Percentiles rank a stretch among this genome's conserved stretches.
Conservation (phyloP, 2,888 invertebrate genomes). For the Napeogenes sylphis region DNA sequence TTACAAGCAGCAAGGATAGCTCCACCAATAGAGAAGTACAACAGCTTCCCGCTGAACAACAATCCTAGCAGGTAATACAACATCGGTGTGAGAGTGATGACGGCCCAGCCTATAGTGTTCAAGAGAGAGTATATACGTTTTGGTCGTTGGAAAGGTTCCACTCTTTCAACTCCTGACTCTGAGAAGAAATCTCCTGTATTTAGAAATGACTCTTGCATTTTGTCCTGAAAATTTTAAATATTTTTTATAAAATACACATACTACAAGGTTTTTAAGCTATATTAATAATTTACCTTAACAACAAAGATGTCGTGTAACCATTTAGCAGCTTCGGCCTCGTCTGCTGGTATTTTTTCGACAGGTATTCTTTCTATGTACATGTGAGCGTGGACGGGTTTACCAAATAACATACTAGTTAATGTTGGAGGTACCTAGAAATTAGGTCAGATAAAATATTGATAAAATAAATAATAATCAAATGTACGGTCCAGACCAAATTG, state of each 20-base stretch:
- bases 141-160: slow-evolving; percentile 76
- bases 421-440: slow-evolving; percentile 81
- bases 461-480: background rate
- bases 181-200: slow-evolving; percentile 88
- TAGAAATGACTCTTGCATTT: slow-evolving; percentile 84
- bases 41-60: slow-evolving; percentile 83
- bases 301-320: slow-evolving; percentile 91
- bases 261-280: background rate
- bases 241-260: background rate
- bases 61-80: slow-evolving; percentile 82
- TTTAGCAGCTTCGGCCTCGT: slow-evolving; percentile 83
- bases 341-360: slow-evolving; percentile 86
- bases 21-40: slow-evolving; percentile 82
- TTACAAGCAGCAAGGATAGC: slow-evolving; percentile 86
- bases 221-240: slow-evolving; percentile 78
- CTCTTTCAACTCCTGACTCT: slow-evolving; percentile 83
- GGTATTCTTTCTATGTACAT: slow-evolving; percentile 89
- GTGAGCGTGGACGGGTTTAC: slow-evolving; percentile 84
- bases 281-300: slow-evolving; percentile 80
- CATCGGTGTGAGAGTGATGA: slow-evolving; percentile 83
- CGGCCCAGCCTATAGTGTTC: slow-evolving; percentile 84
- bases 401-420: slow-evolving; percentile 85
- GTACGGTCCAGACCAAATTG: background rate
- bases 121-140: slow-evolving; percentile 82
- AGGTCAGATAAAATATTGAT: background rate